These are phyloP conservation scores for Montipora sp. DNA, from an alignment of 64 coral and sea anemone genomes.

Conservation along the genomic window DNA sequence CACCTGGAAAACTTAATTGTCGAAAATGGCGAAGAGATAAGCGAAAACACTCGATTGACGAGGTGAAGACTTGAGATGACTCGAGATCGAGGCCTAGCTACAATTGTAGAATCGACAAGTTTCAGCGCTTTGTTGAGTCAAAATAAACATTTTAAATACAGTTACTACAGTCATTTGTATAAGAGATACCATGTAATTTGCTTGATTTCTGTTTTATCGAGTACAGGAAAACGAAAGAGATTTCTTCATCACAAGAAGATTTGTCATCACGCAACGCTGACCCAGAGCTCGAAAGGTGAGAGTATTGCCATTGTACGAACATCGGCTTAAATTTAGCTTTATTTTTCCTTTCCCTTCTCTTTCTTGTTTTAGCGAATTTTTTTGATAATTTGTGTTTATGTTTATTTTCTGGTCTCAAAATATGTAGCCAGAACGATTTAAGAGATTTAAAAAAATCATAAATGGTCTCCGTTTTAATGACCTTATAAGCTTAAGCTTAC, in stretches of 20 bases:
- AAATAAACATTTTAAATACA: not conserved
- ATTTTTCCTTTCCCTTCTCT: not conserved
- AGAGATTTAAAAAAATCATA: too few species aligned
- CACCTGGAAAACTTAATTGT: not conserved
- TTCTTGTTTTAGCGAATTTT: too few species aligned
- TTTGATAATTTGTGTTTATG: too few species aligned
- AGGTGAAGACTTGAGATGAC: not conserved
- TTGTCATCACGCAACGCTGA: not conserved
- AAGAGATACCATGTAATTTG: not conserved
- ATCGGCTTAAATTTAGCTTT: not conserved
- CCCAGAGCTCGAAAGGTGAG: conserved; percentile 17
- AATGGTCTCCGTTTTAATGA: too few species aligned
- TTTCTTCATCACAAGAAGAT: conserved; percentile 45
- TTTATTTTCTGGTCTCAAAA: too few species aligned
- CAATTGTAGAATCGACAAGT: not conserved
- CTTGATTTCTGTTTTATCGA: not conserved
- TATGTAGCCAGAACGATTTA: too few species aligned
- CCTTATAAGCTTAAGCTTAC: too few species aligned
- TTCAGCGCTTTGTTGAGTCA: not conserved
- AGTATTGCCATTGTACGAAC: not conserved
- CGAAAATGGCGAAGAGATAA: conserved; percentile 1
- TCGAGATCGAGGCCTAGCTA: not conserved
- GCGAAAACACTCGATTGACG: not conserved
- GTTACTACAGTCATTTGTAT: not conserved
- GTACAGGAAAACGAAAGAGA: conserved; percentile 30